phyloP scores from a whole-genome alignment of 92 coral and sea anemone genomes.

The Zoanthus sansibaricus region DNA sequence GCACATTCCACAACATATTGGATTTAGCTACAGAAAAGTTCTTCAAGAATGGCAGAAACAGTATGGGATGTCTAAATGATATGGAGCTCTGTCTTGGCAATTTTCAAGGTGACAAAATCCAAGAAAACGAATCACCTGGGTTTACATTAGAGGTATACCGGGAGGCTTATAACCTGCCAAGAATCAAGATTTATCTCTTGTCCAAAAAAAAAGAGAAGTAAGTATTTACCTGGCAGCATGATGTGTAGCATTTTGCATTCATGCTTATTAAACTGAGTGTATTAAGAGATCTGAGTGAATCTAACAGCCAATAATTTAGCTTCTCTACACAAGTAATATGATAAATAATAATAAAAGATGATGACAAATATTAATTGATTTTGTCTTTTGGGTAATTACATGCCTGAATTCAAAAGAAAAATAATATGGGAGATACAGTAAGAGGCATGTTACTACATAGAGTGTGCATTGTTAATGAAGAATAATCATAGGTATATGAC shows the following conservation, averaged over 20 bases:
- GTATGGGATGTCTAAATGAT: neutral
- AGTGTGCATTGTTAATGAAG: no score
- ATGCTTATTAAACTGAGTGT: neutral
- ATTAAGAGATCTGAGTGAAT: neutral
- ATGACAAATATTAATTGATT: no score
- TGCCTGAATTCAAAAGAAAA: no score
- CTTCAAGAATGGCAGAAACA: slow-evolving; percentile 1
- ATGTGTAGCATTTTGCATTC: neutral
- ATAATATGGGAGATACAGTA: no score
- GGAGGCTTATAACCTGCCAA: slow-evolving; percentile 18
- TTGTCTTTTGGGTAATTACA: no score
- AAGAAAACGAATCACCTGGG: slow-evolving; percentile 3
- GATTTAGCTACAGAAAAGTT: neutral
- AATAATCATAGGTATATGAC: no score
- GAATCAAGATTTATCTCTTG: slow-evolving; percentile 12
- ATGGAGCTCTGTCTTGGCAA: slow-evolving; percentile 8
- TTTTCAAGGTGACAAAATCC: slow-evolving; percentile 4
- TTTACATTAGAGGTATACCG: slow-evolving; percentile 11
- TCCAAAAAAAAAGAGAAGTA: slow-evolving; percentile 3
- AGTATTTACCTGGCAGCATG: neutral
- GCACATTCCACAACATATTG: neutral
- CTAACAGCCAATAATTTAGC: neutral
- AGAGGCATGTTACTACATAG: no score
- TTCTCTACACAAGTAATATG: neutral
- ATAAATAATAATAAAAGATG: no score